Percentiles rank a stretch among this genome's conserved stretches.
These are phyloP conservation scores for Vulpes lagopus DNA, from an alignment of 2,113 vertebrate species.

Conservation along the genomic window DNA sequence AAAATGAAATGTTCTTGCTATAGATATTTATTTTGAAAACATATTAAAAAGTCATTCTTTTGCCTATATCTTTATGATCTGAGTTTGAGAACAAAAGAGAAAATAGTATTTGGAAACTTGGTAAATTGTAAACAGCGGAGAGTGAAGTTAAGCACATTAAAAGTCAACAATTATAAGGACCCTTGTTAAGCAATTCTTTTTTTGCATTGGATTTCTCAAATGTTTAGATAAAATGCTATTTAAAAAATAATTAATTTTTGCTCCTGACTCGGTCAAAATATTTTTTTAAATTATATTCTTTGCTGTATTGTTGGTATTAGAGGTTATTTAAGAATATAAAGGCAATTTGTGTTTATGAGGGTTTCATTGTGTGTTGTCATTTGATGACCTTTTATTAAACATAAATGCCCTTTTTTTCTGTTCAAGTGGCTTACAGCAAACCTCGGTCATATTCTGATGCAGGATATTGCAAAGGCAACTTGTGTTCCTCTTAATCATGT, in stretches of 20 bases:
- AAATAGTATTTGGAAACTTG: not conserved
- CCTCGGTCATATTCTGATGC: not conserved
- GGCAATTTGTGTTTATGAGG: not conserved
- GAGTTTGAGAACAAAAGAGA: constrained; percentile 33
- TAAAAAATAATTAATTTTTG: constrained; percentile 24
- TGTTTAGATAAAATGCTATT: not conserved
- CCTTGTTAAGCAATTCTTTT: not conserved
- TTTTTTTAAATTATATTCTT: not conserved
- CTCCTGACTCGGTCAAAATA: not conserved
- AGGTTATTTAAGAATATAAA: constrained; percentile 6
- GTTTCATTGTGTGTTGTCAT: not conserved
- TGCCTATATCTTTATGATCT: constrained; percentile 60
- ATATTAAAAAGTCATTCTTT: constrained; percentile 53
- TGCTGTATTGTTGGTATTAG: not conserved
- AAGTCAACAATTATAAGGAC: not conserved
- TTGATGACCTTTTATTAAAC: not conserved
- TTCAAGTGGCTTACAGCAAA: not conserved
- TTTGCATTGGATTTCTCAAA: not conserved
- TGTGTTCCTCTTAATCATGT: not conserved
- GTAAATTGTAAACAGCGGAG: not conserved
- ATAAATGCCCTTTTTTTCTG: not conserved
- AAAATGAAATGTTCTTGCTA: constrained; percentile 71
- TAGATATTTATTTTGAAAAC: constrained; percentile 75
- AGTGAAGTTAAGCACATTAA: not conserved
- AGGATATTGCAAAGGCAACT: not conserved